Evolutionary conservation across 2,113 vertebrate species (phyloP).

Genomic region (Candoia aspera): DNA sequence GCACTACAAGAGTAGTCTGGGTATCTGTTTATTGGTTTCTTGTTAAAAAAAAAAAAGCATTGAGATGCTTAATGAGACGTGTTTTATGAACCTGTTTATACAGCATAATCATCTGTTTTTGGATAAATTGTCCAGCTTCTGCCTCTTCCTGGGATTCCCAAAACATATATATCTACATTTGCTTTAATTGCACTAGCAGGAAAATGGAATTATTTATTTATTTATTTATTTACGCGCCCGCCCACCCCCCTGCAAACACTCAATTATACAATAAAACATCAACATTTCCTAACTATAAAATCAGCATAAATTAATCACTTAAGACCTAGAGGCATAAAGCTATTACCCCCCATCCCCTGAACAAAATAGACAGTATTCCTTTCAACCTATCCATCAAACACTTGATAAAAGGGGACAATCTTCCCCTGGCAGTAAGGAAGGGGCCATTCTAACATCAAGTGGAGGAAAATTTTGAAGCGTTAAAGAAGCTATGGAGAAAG

Average conservation of each 20-base stretch:
- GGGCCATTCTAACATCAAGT: not conserved
- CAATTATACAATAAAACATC: not conserved
- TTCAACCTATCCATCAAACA: not conserved
- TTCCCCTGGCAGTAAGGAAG: not conserved
- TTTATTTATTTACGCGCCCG: no score
- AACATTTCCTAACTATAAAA: not conserved
- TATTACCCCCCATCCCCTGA: not conserved
- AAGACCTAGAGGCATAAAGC: not conserved
- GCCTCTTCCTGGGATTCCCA: not conserved
- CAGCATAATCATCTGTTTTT: not conserved
- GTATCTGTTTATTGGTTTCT: slow-evolving; percentile 15
- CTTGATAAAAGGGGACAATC: not conserved
- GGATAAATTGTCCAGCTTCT: not conserved
- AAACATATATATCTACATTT: not conserved
- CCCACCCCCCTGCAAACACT: not conserved
- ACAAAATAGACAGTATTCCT: not conserved
- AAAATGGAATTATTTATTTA: not conserved
- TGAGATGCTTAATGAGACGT: slow-evolving; percentile 23
- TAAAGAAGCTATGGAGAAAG: not conserved
- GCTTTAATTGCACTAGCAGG: not conserved
- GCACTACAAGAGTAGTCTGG: not conserved
- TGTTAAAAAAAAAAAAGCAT: slow-evolving; percentile 11
- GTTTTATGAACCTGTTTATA: slow-evolving; percentile 21
- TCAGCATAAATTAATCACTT: not conserved
- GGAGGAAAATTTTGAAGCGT: not conserved